A percentile compares a stretch with the other conserved stretches of the same genome.
These are phyloP conservation scores for Enteromius viviparus DNA, from an alignment of 2,797 vertebrate genomes.

Conservation along the genomic window DNA sequence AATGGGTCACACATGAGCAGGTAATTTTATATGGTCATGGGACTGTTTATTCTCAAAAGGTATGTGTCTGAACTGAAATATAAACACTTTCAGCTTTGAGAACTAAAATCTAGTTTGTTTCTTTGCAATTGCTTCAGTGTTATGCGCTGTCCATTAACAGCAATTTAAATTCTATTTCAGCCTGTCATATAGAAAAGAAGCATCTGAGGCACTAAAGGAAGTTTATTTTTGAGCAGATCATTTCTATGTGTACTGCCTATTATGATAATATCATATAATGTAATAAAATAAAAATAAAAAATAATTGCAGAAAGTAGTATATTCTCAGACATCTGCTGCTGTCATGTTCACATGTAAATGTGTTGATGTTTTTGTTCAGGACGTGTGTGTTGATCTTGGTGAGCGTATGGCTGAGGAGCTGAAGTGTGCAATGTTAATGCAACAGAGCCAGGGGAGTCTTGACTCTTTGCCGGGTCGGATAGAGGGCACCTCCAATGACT, in stretches of 20 bases:
- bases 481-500: neutral
- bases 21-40: constrained; percentile 57
- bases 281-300: neutral
- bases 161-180: constrained; percentile 12
- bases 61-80: neutral
- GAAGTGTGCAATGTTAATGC: neutral
- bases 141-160: neutral
- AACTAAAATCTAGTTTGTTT: constrained; percentile 13
- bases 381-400: neutral
- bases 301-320: neutral
- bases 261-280: neutral
- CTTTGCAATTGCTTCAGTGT: neutral
- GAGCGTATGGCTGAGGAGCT: neutral
- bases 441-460: neutral
- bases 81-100: neutral
- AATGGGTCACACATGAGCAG: constrained; percentile 65
- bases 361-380: neutral
- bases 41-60: neutral
- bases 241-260: neutral
- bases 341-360: neutral
- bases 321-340: neutral
- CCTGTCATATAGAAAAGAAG: constrained; percentile 16
- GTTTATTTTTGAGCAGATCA: constrained; percentile 1
- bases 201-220: constrained; percentile 14
- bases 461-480: neutral